Percentiles rank a stretch among this genome's conserved stretches.
Conservation (phyloP, 2,888 invertebrate genomes). For the Autographa pulchrina region DNA sequence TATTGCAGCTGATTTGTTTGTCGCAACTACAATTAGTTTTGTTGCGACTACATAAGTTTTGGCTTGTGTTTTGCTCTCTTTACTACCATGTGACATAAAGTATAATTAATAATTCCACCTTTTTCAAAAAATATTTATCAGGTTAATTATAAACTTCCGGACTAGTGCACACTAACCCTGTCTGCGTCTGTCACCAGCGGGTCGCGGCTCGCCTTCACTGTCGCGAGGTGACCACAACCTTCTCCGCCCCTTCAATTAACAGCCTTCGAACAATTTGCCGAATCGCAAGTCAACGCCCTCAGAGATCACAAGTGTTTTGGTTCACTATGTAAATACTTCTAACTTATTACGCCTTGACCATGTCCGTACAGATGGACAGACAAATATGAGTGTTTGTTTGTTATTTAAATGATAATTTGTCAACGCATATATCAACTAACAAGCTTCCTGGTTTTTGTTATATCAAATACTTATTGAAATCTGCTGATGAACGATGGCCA, state of each 20-base stretch:
- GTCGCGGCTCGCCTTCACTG: slow-evolving; percentile 36
- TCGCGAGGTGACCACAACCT: slow-evolving; percentile 38
- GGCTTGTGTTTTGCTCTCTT: too few species aligned
- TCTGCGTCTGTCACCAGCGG: slow-evolving; percentile 4
- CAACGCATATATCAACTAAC: not conserved
- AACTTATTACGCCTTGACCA: slow-evolving; percentile 29
- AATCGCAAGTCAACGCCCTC: slow-evolving; percentile 58
- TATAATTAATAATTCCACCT: not conserved
- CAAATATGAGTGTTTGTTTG: slow-evolving; percentile 14
- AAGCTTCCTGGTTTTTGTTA: not conserved
- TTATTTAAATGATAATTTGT: not conserved
- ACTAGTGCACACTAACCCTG: slow-evolving; percentile 8
- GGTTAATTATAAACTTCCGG: not conserved
- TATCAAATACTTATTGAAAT: not conserved
- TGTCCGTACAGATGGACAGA: slow-evolving; percentile 28
- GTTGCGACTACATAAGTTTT: too few species aligned
- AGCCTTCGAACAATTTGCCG: slow-evolving; percentile 53
- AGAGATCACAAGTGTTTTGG: slow-evolving; percentile 50
- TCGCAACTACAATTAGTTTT: too few species aligned
- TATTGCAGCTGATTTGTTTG: too few species aligned
- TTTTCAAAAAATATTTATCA: not conserved
- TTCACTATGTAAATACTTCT: slow-evolving; percentile 40
- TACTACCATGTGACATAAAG: not conserved
- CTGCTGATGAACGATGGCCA: not conserved
- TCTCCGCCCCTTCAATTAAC: slow-evolving; percentile 28